These are phyloP conservation scores for Bugula neritina DNA, from an alignment of 2,888 invertebrate genomes.

Conservation along the genomic window DNA sequence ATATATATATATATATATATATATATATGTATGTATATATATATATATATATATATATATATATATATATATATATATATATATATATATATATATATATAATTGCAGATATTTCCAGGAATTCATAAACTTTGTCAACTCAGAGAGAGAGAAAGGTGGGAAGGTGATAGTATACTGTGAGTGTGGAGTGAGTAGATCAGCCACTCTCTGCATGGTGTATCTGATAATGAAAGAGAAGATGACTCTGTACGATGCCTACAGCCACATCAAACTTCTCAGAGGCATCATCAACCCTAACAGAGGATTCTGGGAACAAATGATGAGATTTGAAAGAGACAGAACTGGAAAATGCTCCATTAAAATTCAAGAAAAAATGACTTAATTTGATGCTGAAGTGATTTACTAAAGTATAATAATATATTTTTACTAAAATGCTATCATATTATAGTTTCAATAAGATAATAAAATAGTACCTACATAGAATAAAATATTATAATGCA, in stretches of 20 bases:
- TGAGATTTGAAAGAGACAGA: conserved; percentile 65
- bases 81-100: no score
- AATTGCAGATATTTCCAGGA: conserved; percentile 52
- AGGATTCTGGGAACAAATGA: conserved; percentile 82
- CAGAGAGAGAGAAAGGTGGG: conserved; percentile 65
- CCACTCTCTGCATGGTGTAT: conserved; percentile 79
- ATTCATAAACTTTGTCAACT: conserved; percentile 67
- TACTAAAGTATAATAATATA: no score
- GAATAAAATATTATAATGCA: no score
- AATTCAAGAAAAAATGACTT: neutral
- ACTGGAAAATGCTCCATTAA: conserved; percentile 1
- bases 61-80: no score
- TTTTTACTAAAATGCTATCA: no score
- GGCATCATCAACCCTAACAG: conserved; percentile 81
- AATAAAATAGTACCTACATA: no score
- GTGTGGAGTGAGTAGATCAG: conserved; percentile 76
- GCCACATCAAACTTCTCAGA: conserved; percentile 66
- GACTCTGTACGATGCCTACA: conserved; percentile 72
- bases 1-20: no score
- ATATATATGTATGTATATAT: no score
- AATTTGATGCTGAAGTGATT: no score
- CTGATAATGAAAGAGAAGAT: conserved; percentile 75
- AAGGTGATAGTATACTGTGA: conserved; percentile 79
- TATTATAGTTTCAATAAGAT: no score
- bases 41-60: no score